Evolutionary conservation across 2,113 vertebrate genomes (phyloP).

Genomic region (Megaceryle maxima): DNA sequence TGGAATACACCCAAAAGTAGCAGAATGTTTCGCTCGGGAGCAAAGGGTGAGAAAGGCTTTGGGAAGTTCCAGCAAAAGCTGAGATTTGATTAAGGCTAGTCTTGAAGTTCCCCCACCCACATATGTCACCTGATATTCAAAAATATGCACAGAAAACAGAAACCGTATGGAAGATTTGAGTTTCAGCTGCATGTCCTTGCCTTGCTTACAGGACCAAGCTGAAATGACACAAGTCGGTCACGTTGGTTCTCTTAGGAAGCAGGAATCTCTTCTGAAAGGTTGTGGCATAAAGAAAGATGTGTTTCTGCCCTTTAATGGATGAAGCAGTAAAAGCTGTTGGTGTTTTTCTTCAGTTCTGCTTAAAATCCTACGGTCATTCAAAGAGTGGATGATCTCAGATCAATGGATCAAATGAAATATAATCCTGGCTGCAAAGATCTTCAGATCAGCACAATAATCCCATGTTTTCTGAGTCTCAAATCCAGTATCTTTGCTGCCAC

Average conservation of each 20-base stretch:
- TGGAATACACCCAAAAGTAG: constrained; percentile 50
- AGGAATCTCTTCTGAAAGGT: neutral
- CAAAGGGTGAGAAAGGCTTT: constrained; percentile 52
- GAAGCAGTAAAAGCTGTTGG: neutral
- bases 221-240: neutral
- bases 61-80: constrained; percentile 67
- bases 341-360: neutral
- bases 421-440: neutral
- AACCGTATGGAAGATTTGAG: constrained; percentile 48
- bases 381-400: neutral
- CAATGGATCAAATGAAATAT: neutral
- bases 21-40: constrained; percentile 26
- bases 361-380: neutral
- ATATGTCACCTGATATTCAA: constrained; percentile 56
- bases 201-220: neutral
- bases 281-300: neutral
- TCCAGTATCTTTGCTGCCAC: neutral
- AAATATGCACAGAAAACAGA: constrained; percentile 41
- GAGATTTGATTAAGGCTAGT: constrained; percentile 60
- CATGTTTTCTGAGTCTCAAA: neutral
- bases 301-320: neutral
- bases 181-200: constrained; percentile 46
- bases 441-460: neutral
- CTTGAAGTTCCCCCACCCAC: constrained; percentile 67
- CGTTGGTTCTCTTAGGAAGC: neutral